Percentiles rank a stretch among this genome's conserved stretches.
Evolutionary conservation across 1,140 invertebrate species (phyloP).

Genomic region (Latrodectus geometricus): DNA sequence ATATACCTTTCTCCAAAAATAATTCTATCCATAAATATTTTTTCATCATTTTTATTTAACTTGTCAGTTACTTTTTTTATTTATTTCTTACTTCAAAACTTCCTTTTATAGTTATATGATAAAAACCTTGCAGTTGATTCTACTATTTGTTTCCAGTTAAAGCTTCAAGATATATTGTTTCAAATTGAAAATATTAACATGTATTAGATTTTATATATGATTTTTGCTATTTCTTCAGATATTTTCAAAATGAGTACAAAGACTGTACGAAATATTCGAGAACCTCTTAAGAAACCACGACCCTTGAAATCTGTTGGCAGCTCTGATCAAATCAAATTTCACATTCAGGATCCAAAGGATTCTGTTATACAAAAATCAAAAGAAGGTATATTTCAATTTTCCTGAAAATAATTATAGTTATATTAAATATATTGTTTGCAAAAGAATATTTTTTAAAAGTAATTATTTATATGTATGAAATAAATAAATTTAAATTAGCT

Average conservation of each 20-base stretch:
- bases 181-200: too few relatives aligned
- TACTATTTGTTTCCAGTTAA: too few relatives aligned
- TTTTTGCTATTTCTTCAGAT: neutral
- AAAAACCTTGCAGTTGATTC: too few relatives aligned
- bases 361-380: conserved; percentile 26
- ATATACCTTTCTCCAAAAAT: too few relatives aligned
- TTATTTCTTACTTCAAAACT: too few relatives aligned
- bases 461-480: neutral
- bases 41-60: too few relatives aligned
- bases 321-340: conserved; percentile 18
- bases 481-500: neutral
- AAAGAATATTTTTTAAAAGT: neutral
- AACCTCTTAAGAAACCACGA: conserved; percentile 45
- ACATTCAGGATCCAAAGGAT: conserved; percentile 33
- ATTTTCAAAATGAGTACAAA: conserved; percentile 18
- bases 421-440: neutral
- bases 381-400: conserved; percentile 7
- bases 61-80: too few relatives aligned
- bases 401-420: neutral
- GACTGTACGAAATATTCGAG: conserved; percentile 17
- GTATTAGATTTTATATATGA: too few relatives aligned
- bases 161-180: too few relatives aligned
- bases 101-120: too few relatives aligned
- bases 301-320: conserved; percentile 27
- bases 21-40: too few relatives aligned